These are phyloP conservation scores for Drosophila nigrodunni DNA, from an alignment of 1,140 invertebrate species.

Conservation along the genomic window DNA sequence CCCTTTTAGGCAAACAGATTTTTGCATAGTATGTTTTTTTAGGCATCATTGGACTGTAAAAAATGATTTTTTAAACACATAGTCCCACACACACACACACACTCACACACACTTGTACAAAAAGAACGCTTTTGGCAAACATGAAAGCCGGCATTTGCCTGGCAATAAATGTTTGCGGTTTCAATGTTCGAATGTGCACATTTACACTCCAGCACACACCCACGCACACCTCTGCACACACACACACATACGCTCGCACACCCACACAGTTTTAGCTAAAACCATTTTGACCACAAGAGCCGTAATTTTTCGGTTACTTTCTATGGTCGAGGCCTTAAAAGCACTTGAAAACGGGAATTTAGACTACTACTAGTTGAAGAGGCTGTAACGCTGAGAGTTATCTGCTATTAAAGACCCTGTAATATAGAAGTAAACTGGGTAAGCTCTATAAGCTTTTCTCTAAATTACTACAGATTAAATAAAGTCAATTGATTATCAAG, in stretches of 20 bases:
- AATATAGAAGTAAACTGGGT: too few species aligned
- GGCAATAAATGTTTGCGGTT: slow-evolving; percentile 79
- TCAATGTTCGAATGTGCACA: slow-evolving; percentile 62
- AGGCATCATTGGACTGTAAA: slow-evolving; percentile 63
- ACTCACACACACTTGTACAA: neutral
- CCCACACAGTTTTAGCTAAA: slow-evolving; percentile 19
- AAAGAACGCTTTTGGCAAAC: slow-evolving; percentile 50
- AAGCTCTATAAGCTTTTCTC: too few species aligned
- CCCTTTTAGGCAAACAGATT: slow-evolving; percentile 10
- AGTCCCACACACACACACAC: slow-evolving; percentile 7
- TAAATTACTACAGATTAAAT: too few species aligned
- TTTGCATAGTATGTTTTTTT: slow-evolving; percentile 35
- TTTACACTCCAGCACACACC: slow-evolving; percentile 70
- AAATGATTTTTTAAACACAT: slow-evolving; percentile 65
- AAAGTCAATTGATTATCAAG: too few species aligned
- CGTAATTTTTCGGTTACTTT: slow-evolving; percentile 80
- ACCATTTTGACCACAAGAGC: slow-evolving; percentile 74
- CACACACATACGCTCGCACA: slow-evolving; percentile 8
- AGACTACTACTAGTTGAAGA: slow-evolving; percentile 5
- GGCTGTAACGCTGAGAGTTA: too few species aligned
- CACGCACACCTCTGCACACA: slow-evolving; percentile 13
- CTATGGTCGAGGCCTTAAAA: slow-evolving; percentile 49
- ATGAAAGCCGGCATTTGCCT: slow-evolving; percentile 76
- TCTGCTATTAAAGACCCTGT: too few species aligned
- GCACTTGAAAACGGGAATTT: slow-evolving; percentile 29